Conservation (phyloP, 1,140 invertebrate genomes). For the Panonychus citri region DNA sequence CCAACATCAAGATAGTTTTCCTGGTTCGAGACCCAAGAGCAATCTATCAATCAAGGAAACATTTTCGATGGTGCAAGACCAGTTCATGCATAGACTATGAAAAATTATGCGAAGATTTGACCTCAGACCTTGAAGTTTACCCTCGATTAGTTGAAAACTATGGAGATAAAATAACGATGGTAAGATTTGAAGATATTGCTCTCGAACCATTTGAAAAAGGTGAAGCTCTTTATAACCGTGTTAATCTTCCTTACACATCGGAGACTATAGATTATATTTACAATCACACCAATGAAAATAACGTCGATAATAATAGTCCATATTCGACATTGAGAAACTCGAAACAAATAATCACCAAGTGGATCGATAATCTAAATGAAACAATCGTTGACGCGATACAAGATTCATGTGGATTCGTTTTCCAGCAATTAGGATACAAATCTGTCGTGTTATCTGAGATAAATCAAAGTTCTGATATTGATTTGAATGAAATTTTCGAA, state of each 20-base stretch:
- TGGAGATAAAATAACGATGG: background rate
- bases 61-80: slow-evolving; percentile 53
- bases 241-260: background rate
- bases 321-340: no score
- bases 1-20: slow-evolving; percentile 32
- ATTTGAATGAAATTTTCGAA: no score
- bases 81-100: slow-evolving; percentile 23
- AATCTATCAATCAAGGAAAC: slow-evolving; percentile 58
- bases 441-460: no score
- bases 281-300: background rate
- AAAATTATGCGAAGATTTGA: background rate
- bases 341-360: no score
- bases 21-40: slow-evolving; percentile 60
- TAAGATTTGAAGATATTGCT: background rate
- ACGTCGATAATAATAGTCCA: no score
- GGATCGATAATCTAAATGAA: no score
- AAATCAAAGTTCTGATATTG: no score
- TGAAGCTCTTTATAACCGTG: background rate
- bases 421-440: no score
- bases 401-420: no score
- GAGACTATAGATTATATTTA: background rate
- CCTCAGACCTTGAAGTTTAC: background rate
- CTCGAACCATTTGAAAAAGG: background rate
- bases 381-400: no score
- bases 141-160: background rate